Evolutionary conservation across 1,140 invertebrate genomes (phyloP).

Genomic region (Zaprionus ornatus): DNA sequence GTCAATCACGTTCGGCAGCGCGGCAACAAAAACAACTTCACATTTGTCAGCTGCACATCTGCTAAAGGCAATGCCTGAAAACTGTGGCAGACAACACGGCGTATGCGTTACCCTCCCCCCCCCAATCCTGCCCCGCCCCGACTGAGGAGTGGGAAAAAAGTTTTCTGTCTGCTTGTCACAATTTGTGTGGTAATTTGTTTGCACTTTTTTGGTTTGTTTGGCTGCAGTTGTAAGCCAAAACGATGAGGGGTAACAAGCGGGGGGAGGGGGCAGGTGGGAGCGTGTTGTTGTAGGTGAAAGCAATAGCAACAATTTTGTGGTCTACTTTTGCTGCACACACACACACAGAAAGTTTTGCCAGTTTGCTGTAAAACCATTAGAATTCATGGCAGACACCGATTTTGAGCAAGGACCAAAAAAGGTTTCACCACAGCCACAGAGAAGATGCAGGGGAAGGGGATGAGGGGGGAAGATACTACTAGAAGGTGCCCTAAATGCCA

Average conservation of each 20-base stretch:
- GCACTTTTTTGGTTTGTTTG: slow-evolving; percentile 26
- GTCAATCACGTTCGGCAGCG: slow-evolving; percentile 28
- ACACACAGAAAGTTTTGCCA: slow-evolving; percentile 35
- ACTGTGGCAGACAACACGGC: slow-evolving; percentile 32
- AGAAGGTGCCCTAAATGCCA: slow-evolving; percentile 18
- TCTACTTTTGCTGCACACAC: slow-evolving; percentile 43
- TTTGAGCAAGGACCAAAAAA: slow-evolving; percentile 12
- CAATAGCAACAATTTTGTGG: slow-evolving; percentile 54
- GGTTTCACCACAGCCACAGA: background rate
- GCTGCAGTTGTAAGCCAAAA: background rate
- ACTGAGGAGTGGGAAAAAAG: background rate
- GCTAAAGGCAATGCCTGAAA: slow-evolving; percentile 22
- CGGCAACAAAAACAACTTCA: slow-evolving; percentile 14
- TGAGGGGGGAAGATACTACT: no score
- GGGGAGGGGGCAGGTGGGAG: background rate
- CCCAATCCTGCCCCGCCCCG: background rate
- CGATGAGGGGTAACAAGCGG: no score
- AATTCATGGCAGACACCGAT: slow-evolving; percentile 39
- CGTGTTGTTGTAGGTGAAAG: slow-evolving; percentile 10
- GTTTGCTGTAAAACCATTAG: slow-evolving; percentile 36
- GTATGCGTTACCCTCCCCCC: slow-evolving; percentile 22
- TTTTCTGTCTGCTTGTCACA: slow-evolving; percentile 34
- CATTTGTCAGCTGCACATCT: slow-evolving; percentile 30
- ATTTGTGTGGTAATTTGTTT: slow-evolving; percentile 55
- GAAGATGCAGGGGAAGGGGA: background rate